Percentiles rank a stretch among this genome's conserved stretches.
Evolutionary conservation across 2,797 vertebrate species (phyloP).

Genomic region (Cyclopterus lumpus): DNA sequence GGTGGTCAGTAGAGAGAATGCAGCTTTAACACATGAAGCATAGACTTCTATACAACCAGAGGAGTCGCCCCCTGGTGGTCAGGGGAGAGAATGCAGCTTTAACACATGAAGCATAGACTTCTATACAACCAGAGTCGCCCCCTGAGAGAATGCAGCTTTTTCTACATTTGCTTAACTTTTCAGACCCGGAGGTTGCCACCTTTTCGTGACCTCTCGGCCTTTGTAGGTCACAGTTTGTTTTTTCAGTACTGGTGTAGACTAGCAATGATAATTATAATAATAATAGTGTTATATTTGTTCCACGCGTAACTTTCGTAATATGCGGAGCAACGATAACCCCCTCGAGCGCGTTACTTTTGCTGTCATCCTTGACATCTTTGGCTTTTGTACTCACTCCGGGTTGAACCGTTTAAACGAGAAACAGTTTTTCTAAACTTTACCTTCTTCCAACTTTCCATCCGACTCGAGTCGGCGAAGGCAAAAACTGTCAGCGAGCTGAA

Average conservation of each 20-base stretch:
- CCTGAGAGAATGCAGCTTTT: no score
- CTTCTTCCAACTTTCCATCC: conserved; percentile 21
- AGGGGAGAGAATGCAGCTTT: no score
- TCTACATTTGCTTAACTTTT: no score
- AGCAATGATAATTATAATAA: neutral
- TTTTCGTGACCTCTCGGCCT: neutral
- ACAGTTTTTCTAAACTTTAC: neutral
- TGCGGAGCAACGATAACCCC: neutral
- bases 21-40: no score
- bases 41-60: no score
- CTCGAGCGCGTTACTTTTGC: neutral
- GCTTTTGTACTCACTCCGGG: neutral
- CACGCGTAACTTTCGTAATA: neutral
- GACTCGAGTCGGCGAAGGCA: conserved; percentile 22
- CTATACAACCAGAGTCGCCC: no score
- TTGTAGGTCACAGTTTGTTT: neutral
- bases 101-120: no score
- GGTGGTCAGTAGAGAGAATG: no score
- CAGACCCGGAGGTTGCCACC: no score
- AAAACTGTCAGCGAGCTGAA: conserved; percentile 24
- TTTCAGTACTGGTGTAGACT: neutral
- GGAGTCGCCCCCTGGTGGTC: no score
- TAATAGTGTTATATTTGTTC: neutral
- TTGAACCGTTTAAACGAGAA: neutral
- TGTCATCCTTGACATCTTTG: conserved; percentile 4